Evolutionary conservation across 2,888 invertebrate genomes (phyloP).

Genomic region (Lampropteryx suffumata): DNA sequence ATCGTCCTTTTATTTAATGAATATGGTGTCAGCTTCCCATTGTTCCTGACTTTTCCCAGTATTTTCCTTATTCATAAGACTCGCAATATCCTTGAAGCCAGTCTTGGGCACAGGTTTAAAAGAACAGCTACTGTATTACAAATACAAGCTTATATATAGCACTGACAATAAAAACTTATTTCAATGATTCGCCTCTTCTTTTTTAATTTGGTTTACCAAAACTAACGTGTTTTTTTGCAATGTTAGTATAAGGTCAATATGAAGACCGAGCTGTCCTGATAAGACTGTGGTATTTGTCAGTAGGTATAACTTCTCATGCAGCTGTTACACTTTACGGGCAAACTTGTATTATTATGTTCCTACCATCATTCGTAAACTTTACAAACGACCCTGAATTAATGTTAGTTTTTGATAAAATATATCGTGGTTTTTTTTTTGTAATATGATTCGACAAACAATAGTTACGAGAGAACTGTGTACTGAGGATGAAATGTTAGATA

Average conservation of each 20-base stretch:
- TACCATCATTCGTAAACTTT: constrained; percentile 65
- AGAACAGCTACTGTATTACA: constrained; percentile 5
- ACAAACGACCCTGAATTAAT: constrained; percentile 55
- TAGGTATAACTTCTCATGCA: constrained; percentile 69
- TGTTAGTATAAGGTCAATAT: neutral
- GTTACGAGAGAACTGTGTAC: no score
- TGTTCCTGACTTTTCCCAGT: constrained; percentile 49
- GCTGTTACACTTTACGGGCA: constrained; percentile 74
- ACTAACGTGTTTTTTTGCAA: no score
- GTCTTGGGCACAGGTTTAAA: neutral
- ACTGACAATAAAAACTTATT: no score
- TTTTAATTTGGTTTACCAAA: no score
- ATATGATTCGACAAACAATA: no score
- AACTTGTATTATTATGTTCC: constrained; percentile 73
- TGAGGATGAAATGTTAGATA: neutral
- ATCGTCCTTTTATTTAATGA: constrained; percentile 52
- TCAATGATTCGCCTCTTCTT: no score
- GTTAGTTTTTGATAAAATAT: no score
- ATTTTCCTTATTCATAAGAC: constrained; percentile 55
- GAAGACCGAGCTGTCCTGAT: neutral
- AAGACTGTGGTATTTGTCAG: constrained; percentile 5
- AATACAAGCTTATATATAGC: no score
- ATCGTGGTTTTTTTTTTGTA: no score
- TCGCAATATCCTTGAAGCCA: constrained; percentile 51
- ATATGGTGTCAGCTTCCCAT: constrained; percentile 49